A percentile compares a stretch with the other conserved stretches of the same genome.
Evolutionary conservation across 2,113 vertebrate genomes (phyloP).

Genomic region (Conger conger): DNA sequence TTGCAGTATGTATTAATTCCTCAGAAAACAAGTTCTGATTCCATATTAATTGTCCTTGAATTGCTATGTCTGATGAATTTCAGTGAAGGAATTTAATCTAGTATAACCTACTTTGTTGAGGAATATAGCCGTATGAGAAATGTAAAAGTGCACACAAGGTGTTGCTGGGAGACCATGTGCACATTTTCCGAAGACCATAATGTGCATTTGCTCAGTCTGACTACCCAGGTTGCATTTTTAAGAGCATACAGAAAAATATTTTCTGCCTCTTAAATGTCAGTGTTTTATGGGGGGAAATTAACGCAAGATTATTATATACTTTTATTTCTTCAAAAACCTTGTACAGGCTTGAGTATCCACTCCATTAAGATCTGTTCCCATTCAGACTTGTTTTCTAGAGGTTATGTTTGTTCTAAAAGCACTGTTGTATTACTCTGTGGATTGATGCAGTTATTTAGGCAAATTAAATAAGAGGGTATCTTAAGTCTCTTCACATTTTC

Average conservation of each 20-base stretch:
- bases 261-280: conserved; percentile 42
- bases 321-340: conserved; percentile 51
- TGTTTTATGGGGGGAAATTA: conserved; percentile 49
- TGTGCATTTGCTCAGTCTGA: conserved; percentile 26
- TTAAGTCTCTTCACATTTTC: not conserved
- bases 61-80: not conserved
- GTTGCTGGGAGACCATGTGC: not conserved
- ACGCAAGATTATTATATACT: conserved; percentile 47
- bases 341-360: conserved; percentile 51
- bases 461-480: conserved; percentile 19
- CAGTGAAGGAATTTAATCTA: not conserved
- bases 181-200: not conserved
- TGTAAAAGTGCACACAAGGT: not conserved
- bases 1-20: not conserved
- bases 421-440: conserved; percentile 40
- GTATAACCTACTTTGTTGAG: not conserved
- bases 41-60: not conserved
- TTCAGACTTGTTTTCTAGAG: conserved; percentile 40
- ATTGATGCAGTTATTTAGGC: conserved; percentile 29
- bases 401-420: conserved; percentile 60
- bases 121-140: not conserved
- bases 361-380: conserved; percentile 58
- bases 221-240: conserved; percentile 13
- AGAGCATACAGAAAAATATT: conserved; percentile 43
- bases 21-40: not conserved